Conservation (phyloP, 2,888 invertebrate genomes). For the Chalcis sispes region DNA sequence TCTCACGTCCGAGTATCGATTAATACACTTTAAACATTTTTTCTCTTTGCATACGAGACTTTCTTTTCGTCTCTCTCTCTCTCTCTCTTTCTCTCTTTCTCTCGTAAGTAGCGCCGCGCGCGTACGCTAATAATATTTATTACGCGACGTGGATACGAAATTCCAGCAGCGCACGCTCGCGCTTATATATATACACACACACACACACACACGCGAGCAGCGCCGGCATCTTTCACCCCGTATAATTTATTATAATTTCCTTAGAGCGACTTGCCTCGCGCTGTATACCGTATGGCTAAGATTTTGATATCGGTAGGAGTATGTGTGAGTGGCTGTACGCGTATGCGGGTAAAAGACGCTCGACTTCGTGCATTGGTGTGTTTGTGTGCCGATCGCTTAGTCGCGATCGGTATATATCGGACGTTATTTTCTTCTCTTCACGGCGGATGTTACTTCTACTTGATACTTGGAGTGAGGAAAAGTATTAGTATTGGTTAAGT, state of each 20-base stretch:
- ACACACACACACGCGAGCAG: neutral
- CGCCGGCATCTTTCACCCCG: constrained; percentile 38
- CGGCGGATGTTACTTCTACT: too few relatives aligned
- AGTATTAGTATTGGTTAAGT: too few relatives aligned
- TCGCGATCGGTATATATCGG: too few relatives aligned
- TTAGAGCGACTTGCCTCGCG: too few relatives aligned
- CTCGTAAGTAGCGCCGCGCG: neutral
- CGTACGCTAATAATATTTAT: constrained; percentile 56
- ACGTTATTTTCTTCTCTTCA: too few relatives aligned
- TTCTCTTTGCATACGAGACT: too few relatives aligned
- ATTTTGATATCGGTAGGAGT: constrained; percentile 4
- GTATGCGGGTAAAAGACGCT: constrained; percentile 12
- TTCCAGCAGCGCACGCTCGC: constrained; percentile 51
- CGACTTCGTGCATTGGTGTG: constrained; percentile 34
- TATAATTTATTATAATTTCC: constrained; percentile 58
- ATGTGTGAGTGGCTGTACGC: neutral
- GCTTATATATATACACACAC: too few relatives aligned
- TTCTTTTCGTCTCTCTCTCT: neutral
- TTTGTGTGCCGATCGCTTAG: too few relatives aligned
- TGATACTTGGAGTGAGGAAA: too few relatives aligned
- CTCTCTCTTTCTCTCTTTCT: too few relatives aligned
- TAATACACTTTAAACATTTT: constrained; percentile 52
- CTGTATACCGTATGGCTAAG: neutral
- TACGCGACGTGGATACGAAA: constrained; percentile 46
- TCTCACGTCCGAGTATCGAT: constrained; percentile 49